phyloP scores from a whole-genome alignment of 1,140 invertebrate genomes.

The Pogonomyrmex californicus region DNA sequence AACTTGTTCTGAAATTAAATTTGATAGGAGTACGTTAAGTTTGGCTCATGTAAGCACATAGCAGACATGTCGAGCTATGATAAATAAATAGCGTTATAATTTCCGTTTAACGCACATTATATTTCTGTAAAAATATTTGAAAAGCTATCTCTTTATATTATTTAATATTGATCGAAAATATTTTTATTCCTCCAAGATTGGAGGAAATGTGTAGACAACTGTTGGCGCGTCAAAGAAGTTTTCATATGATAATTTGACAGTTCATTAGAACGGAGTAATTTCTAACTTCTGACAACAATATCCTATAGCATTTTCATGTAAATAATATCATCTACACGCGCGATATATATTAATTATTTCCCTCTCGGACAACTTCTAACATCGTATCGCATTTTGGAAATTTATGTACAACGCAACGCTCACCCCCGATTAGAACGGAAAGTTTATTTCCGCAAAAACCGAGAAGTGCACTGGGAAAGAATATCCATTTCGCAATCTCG shows the following conservation, averaged over 20 bases:
- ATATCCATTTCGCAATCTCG: conserved; percentile 36
- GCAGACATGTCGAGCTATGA: background rate
- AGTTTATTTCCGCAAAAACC: background rate
- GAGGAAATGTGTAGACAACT: background rate
- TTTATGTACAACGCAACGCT: background rate
- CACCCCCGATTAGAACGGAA: background rate
- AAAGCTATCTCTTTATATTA: background rate
- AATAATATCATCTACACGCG: conserved; percentile 5
- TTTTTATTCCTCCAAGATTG: background rate
- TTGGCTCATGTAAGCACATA: background rate
- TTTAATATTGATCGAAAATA: background rate
- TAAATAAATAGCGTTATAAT: background rate
- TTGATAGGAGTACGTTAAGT: background rate
- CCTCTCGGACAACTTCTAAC: background rate
- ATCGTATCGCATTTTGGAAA: background rate
- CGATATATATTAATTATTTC: background rate
- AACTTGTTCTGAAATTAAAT: conserved; percentile 8
- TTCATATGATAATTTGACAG: conserved; percentile 17
- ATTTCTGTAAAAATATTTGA: background rate
- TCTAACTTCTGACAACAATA: conserved; percentile 18
- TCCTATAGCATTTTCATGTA: background rate
- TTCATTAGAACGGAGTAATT: background rate
- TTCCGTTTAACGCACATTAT: background rate
- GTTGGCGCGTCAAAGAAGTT: background rate
- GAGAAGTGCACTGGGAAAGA: background rate